Conservation (phyloP, 2,888 invertebrate genomes). For the Cephus spinipes region DNA sequence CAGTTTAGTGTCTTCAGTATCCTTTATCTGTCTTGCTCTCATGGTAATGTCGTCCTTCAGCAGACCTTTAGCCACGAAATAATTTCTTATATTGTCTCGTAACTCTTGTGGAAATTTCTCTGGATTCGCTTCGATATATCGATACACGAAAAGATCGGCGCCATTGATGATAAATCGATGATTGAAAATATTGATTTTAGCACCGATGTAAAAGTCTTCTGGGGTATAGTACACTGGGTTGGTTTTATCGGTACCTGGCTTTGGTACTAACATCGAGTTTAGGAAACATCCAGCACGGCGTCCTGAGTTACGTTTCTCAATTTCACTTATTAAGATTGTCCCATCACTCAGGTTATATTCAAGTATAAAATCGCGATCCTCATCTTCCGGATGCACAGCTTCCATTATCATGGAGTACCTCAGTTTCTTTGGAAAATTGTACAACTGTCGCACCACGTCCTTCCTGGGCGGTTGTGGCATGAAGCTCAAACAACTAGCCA, state of each 20-base stretch:
- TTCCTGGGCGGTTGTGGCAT: slow-evolving; percentile 80
- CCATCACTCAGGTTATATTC: slow-evolving; percentile 83
- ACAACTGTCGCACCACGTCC: slow-evolving; percentile 80
- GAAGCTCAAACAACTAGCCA: slow-evolving; percentile 78
- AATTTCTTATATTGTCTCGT: slow-evolving; percentile 76
- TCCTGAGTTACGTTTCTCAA: slow-evolving; percentile 80
- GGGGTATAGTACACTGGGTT: slow-evolving; percentile 83
- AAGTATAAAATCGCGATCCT: slow-evolving; percentile 79
- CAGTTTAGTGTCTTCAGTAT: slow-evolving; percentile 2
- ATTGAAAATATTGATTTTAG: slow-evolving; percentile 77
- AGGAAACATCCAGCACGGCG: slow-evolving; percentile 79
- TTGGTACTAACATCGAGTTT: slow-evolving; percentile 74
- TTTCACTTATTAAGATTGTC: slow-evolving; percentile 80
- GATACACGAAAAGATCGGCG: slow-evolving; percentile 82
- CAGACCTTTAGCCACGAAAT: slow-evolving; percentile 76
- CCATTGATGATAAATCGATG: slow-evolving; percentile 83
- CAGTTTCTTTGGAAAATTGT: slow-evolving; percentile 73
- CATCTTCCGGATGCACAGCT: slow-evolving; percentile 82
- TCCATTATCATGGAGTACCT: slow-evolving; percentile 84
- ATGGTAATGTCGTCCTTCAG: slow-evolving; percentile 72
- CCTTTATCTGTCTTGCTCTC: slow-evolving; percentile 16
- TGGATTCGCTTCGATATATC: slow-evolving; percentile 79
- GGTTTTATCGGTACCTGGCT: slow-evolving; percentile 77
- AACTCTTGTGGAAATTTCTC: slow-evolving; percentile 78
- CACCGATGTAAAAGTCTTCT: slow-evolving; percentile 83